Base-by-base conservation (phyloP, 2,888 invertebrate genomes). In the Ypsolopha scabrella region DNA sequence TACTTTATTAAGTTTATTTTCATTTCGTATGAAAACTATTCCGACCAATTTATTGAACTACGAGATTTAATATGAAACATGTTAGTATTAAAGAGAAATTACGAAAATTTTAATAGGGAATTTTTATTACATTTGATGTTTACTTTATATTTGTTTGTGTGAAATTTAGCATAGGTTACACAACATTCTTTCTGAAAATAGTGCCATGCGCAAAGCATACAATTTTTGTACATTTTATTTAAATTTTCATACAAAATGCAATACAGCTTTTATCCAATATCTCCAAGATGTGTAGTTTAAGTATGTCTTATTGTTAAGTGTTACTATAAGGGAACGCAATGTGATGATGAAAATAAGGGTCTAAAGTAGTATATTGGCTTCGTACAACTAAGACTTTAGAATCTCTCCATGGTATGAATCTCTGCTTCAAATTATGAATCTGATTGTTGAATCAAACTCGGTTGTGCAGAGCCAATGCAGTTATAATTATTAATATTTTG, bases 301-400 rank as follows among this genome's bases (percentile, higher is more conserved):
- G 66, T 61, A 65, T 69, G 68, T 68, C 58, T 66, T 69, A 67
- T 68, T 59, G 53, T 62, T 70, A 70, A 69, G 67, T 68, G 54
- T 75, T 50, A 74, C 65, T 60, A 60, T 82, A 83, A 79, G 78
- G 71, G 63, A 79, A 81, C 80, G 70, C 75, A 78, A 75, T 83
- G 82, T 83, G 82, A 83, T 83, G 75, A 73, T 74, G 72, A 74
- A 80, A 73, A 70, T 72, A 76, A 79, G 80, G 80, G 76, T 80
- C 78, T 78, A 79, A 77, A 70, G 37, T 43, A 68, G 66, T 72
- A 67, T 60, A 61, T 62, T 76, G 76, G 67, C 81, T 79, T 74
- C 74, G 76, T 79, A 80, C 70, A 72, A 72, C 59, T 54, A 64
- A 70, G 7, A 8, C n/a, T 8, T 13, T 11, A 43, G 38, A 44